phyloP scores from a whole-genome alignment of 1,140 invertebrate species.

The Chrysoperla carnea region DNA sequence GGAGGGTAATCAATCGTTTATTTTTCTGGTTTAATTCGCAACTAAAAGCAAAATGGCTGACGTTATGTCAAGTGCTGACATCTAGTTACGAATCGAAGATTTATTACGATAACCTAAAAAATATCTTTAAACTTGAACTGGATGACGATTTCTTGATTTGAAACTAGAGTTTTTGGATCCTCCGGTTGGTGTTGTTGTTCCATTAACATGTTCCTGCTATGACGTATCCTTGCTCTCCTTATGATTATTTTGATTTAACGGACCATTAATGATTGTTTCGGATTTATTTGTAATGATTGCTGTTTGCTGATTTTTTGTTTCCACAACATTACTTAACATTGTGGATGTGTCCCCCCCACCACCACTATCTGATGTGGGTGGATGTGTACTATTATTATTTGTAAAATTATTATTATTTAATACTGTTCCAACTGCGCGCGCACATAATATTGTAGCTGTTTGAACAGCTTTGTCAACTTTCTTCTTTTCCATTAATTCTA shows the following conservation, averaged over 20 bases:
- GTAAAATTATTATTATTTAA: not conserved
- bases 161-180: slow-evolving; percentile 8
- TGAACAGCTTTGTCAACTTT: not conserved
- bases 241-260: slow-evolving; percentile 3
- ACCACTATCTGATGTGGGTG: not conserved
- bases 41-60: too few relatives aligned
- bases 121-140: slow-evolving; percentile 10
- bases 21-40: too few relatives aligned
- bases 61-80: too few relatives aligned
- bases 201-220: slow-evolving; percentile 17
- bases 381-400: not conserved
- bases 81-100: too few relatives aligned
- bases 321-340: not conserved
- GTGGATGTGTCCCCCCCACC: not conserved
- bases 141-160: slow-evolving; percentile 14
- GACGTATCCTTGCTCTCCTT: slow-evolving; percentile 10
- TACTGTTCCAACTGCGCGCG: slow-evolving; percentile 10
- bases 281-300: not conserved
- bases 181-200: slow-evolving; percentile 9
- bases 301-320: not conserved
- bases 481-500: not conserved
- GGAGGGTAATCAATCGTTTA: too few relatives aligned
- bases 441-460: not conserved
- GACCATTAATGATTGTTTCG: slow-evolving; percentile 12
- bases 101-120: too few relatives aligned